Conservation (phyloP, 2,888 invertebrate species). For the Megamerina dolium region DNA sequence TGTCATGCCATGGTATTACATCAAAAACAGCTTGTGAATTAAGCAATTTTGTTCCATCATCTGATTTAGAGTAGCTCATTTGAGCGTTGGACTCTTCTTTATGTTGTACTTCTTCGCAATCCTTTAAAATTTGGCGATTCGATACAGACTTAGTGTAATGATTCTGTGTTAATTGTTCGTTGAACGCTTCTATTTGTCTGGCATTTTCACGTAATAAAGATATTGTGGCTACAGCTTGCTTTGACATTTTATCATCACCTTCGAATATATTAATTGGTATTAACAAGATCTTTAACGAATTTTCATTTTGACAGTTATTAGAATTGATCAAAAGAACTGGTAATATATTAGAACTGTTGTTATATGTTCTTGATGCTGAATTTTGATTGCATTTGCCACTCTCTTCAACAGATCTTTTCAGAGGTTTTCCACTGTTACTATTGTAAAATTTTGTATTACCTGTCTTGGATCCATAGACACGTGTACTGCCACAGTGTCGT, state of each 20-base stretch:
- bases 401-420: too few relatives aligned
- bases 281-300: conserved; percentile 30
- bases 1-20: conserved; percentile 4
- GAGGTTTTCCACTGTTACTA: too few relatives aligned
- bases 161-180: conserved; percentile 19
- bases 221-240: conserved; percentile 28
- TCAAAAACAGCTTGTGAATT: conserved; percentile 2
- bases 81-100: not conserved
- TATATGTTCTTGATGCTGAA: conserved; percentile 1
- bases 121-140: not conserved
- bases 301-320: conserved; percentile 5
- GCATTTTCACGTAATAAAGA: conserved; percentile 29
- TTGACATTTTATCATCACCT: conserved; percentile 24
- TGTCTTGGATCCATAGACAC: too few relatives aligned
- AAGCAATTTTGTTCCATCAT: not conserved
- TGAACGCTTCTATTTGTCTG: conserved; percentile 31
- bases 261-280: conserved; percentile 32
- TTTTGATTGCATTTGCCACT: too few relatives aligned
- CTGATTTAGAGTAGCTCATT: not conserved
- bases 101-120: not conserved
- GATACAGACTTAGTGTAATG: too few relatives aligned
- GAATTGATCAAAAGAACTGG: conserved; percentile 22
- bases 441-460: too few relatives aligned
- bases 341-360: conserved; percentile 7
- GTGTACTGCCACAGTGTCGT: too few relatives aligned